Percentiles rank a stretch among this genome's conserved stretches.
Evolutionary conservation across 2,888 invertebrate genomes (phyloP).

Genomic region (Asteroscopus sphinx): DNA sequence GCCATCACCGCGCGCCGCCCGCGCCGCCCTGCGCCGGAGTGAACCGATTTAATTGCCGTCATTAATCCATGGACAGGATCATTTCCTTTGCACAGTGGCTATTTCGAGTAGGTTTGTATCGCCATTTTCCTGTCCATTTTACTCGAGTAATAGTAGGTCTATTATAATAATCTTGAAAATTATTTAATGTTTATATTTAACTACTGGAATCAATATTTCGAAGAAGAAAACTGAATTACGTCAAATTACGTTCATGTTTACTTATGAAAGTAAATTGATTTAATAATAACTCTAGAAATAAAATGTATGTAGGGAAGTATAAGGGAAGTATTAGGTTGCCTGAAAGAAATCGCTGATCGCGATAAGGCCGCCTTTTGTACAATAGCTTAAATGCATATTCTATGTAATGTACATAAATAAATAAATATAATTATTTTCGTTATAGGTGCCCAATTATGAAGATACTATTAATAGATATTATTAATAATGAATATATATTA

Average conservation of each 20-base stretch:
- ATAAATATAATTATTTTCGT: no score
- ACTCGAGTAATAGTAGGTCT: conserved; percentile 41
- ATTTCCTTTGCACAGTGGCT: conserved; percentile 64
- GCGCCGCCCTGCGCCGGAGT: conserved; percentile 58
- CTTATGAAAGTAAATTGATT: conserved; percentile 4
- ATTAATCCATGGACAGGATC: conserved; percentile 75
- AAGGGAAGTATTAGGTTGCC: no score
- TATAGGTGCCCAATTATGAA: no score
- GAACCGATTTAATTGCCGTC: conserved; percentile 79
- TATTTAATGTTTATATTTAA: conserved; percentile 18
- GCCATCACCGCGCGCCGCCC: conserved; percentile 37
- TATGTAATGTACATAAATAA: no score
- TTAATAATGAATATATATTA: no score
- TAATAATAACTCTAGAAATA: not conserved
- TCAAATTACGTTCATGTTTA: conserved; percentile 1
- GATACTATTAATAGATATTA: no score
- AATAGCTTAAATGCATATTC: no score
- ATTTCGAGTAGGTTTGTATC: conserved; percentile 50
- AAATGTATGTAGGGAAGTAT: no score
- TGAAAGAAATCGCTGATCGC: no score
- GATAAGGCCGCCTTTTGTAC: no score
- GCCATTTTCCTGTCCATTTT: conserved; percentile 60
- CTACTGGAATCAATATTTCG: conserved; percentile 8
- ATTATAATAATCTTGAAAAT: conserved; percentile 33
- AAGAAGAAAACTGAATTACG: conserved; percentile 4